These are phyloP conservation scores for Cyclophora punctaria DNA, from an alignment of 2,888 invertebrate genomes.

Conservation along the genomic window DNA sequence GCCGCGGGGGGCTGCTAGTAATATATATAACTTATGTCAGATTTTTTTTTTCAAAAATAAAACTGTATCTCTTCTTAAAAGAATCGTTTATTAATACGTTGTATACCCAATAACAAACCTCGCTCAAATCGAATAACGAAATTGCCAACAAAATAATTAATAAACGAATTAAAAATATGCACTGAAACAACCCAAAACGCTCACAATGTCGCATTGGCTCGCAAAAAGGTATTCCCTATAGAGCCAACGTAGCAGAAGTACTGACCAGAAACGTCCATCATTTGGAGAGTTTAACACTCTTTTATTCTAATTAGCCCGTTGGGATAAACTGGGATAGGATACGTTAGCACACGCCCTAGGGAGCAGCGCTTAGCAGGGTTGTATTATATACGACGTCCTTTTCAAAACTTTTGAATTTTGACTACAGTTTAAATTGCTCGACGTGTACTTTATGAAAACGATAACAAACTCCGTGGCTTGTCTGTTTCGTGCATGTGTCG, in stretches of 20 bases:
- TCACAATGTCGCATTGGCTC: constrained; percentile 30
- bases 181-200: constrained; percentile 26
- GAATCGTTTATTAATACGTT: too few species aligned
- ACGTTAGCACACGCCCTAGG: constrained; percentile 32
- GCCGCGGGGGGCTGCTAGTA: too few species aligned
- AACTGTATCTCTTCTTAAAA: too few species aligned
- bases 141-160: background rate
- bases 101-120: too few species aligned
- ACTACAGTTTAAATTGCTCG: constrained; percentile 4
- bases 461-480: constrained; percentile 3
- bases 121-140: too few species aligned
- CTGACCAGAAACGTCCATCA: constrained; percentile 44
- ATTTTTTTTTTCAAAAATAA: too few species aligned
- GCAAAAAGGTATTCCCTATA: constrained; percentile 24
- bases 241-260: constrained; percentile 27
- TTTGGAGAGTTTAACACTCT: constrained; percentile 62
- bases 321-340: constrained; percentile 45
- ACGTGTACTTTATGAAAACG: constrained; percentile 9
- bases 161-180: constrained; percentile 2
- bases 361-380: constrained; percentile 42
- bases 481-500: background rate
- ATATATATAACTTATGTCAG: too few species aligned
- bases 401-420: constrained; percentile 10
- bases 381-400: constrained; percentile 17
- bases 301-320: constrained; percentile 63